A percentile compares a stretch with the other conserved stretches of the same genome.
These are phyloP conservation scores for Vidua chalybeata DNA, from an alignment of 2,113 vertebrate genomes.

Conservation along the genomic window DNA sequence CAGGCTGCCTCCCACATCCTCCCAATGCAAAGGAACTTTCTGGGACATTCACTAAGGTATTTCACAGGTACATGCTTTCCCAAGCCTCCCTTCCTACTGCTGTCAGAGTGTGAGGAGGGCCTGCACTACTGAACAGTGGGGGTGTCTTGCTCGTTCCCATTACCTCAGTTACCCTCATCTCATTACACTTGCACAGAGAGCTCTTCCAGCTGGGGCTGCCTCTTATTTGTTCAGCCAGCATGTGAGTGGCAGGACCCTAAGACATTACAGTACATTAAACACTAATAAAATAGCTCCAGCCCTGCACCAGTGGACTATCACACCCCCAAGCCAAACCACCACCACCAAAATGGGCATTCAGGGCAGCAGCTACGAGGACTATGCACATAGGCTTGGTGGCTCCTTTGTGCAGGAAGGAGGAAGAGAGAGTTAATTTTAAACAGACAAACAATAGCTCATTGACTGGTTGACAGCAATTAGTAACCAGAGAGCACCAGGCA, in stretches of 20 bases:
- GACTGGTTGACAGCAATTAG: slow-evolving; percentile 44
- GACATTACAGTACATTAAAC: background rate
- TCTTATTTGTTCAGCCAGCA: background rate
- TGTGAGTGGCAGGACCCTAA: background rate
- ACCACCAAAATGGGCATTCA: background rate
- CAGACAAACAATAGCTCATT: slow-evolving; percentile 49
- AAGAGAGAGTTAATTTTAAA: slow-evolving; percentile 62
- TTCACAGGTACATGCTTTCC: background rate
- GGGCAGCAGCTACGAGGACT: background rate
- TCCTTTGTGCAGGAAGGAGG: background rate
- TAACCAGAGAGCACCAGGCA: slow-evolving; percentile 17
- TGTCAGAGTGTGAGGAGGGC: background rate
- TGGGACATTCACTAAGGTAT: background rate
- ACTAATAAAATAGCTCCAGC: background rate
- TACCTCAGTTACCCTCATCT: slow-evolving; percentile 3
- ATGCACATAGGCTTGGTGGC: background rate
- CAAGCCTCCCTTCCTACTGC: background rate
- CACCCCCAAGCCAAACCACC: background rate
- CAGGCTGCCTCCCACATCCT: background rate
- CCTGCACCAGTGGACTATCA: background rate
- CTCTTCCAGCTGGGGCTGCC: background rate
- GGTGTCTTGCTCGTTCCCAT: background rate
- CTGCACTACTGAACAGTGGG: background rate
- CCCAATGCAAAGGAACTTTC: background rate
- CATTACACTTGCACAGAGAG: background rate